Base-by-base conservation (phyloP, 53 echinoderm and acorn worm genomes). In the Crossaster papposus region DNA sequence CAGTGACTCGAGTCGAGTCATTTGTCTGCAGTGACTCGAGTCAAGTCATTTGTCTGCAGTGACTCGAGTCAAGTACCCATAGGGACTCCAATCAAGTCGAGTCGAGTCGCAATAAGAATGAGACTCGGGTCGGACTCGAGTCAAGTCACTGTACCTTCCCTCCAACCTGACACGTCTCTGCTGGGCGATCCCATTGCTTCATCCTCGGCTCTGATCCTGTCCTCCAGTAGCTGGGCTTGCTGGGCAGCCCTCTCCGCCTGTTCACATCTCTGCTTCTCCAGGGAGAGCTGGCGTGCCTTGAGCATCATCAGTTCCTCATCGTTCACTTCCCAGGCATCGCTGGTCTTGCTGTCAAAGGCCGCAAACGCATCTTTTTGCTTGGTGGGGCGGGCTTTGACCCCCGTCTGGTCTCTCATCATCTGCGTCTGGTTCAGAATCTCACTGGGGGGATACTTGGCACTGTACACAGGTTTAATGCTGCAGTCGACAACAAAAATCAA, bases 391-490 rank as follows among this genome's bases (percentile, higher is more conserved):
- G 86, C 17, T 53, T 92, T 95, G 58, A 87, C 82, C 11, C 91
- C 92, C 36, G 37, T 83, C 82, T 65, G 90, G 88, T 17, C 52
- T 38, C 36, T 84, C 58, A 90, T 84, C 58, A 90, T 72, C 51
- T 83, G 92, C 17, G 97, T 87, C 65, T 97, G 95, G 30, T 88
- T 86, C 34, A 90, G 93, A 62, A 95, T 90, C 53, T 96, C 95
- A 54, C 81, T 90, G 54, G 94, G 91, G 71, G 92, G 89, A 38
- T 94, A 90, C 78, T 81, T 90, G 64, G 92, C 93, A 81, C 95
- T 81, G 77, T 97, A 95, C 22, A 97, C 98, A 77, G 94, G 98
- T 52, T 94, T 94, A 37, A 97, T 97, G 80, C 98, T 97, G 92
- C 44, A 76, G 55, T 37, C 29, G 51, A 89, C 30, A 72, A 17